Evolutionary conservation across 2,113 vertebrate species (phyloP).

Genomic region (Hiodon alosoides): DNA sequence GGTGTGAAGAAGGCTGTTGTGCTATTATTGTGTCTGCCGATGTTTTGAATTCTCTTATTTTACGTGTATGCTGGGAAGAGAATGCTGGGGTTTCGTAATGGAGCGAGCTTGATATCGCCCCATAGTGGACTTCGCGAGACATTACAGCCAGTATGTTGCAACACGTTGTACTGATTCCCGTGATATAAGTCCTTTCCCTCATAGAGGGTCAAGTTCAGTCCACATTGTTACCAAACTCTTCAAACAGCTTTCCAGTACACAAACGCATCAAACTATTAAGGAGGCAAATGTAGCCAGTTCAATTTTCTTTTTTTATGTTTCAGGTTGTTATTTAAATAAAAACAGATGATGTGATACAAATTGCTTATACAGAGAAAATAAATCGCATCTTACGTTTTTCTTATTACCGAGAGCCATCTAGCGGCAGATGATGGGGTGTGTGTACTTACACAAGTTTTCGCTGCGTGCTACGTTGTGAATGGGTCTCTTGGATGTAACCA

Average conservation of each 20-base stretch:
- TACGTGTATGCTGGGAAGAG: neutral
- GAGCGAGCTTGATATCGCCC: conserved; percentile 4
- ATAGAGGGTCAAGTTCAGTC: neutral
- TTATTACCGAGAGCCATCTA: conserved; percentile 17
- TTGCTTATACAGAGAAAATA: too few species aligned
- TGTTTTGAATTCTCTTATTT: neutral
- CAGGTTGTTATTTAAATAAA: too few species aligned
- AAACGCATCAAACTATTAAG: too few species aligned
- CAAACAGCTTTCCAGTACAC: too few species aligned
- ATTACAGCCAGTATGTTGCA: conserved; percentile 24
- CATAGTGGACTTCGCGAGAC: conserved; percentile 1
- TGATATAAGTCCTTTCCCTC: neutral
- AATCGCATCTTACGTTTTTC: neutral
- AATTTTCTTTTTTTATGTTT: neutral
- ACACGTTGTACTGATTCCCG: conserved; percentile 19
- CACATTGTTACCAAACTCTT: neutral
- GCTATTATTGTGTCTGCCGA: neutral
- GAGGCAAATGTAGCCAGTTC: too few species aligned
- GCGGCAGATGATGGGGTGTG: neutral
- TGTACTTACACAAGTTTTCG: too few species aligned
- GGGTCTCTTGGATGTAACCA: too few species aligned
- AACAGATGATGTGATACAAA: too few species aligned
- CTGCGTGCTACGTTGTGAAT: too few species aligned
- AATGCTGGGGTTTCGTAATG: neutral
- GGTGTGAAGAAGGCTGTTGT: neutral